phyloP scores from a whole-genome alignment of 2,113 vertebrate genomes.

The Pteruthius melanotis region DNA sequence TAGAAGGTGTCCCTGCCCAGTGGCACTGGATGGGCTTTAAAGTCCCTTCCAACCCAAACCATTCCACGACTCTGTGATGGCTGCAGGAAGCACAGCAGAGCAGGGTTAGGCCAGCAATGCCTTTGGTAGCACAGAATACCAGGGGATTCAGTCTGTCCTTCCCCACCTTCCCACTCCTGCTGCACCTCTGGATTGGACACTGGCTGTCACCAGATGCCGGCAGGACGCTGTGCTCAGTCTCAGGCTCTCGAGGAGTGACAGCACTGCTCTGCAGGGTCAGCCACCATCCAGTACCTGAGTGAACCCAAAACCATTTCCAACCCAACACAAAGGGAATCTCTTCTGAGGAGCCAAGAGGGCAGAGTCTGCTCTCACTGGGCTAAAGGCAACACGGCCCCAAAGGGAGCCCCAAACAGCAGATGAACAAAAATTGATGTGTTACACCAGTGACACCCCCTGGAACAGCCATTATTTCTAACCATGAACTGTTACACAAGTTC shows the following conservation, averaged over 20 bases:
- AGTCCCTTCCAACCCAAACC: background rate
- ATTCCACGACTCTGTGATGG: background rate
- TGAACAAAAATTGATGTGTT: background rate
- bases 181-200: background rate
- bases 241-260: accelerated
- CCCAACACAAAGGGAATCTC: background rate
- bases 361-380: background rate
- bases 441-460: background rate
- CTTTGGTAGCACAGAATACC: background rate
- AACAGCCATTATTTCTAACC: background rate
- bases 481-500: background rate
- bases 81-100: background rate
- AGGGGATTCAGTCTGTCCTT: background rate
- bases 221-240: background rate
- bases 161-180: background rate
- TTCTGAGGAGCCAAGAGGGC: background rate
- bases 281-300: background rate
- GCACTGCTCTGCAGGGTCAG: background rate
- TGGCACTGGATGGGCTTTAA: background rate
- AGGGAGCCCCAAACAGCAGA: background rate
- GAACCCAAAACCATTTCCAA: background rate
- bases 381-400: background rate
- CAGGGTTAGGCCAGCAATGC: accelerated
- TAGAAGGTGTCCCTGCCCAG: background rate
- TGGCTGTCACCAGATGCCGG: background rate